Evolutionary conservation across 2,888 invertebrate genomes (phyloP).

Genomic region (Esperia sulphurella): DNA sequence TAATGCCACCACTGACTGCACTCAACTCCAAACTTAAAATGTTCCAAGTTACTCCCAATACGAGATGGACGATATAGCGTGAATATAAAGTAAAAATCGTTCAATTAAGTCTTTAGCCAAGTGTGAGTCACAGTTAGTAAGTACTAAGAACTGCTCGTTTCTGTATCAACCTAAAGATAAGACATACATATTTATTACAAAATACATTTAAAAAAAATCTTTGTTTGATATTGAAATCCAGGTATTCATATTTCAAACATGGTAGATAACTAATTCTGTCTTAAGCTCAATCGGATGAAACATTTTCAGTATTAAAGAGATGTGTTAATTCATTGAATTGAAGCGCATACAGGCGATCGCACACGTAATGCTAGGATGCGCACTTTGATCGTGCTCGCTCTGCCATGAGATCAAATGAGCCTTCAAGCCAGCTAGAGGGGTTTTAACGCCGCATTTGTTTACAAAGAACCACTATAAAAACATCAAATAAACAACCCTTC

Average conservation of each 20-base stretch:
- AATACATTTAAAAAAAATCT: no score
- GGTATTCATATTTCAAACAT: no score
- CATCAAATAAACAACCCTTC: slow-evolving; percentile 13
- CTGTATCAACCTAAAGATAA: background rate
- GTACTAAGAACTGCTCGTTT: background rate
- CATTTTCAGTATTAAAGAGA: slow-evolving; percentile 39
- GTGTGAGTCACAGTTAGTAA: background rate
- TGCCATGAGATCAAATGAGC: slow-evolving; percentile 67
- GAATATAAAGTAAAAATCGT: slow-evolving; percentile 11
- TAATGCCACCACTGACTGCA: slow-evolving; percentile 62
- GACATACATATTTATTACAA: no score
- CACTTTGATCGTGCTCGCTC: slow-evolving; percentile 71
- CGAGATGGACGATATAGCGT: slow-evolving; percentile 37
- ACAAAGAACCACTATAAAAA: slow-evolving; percentile 25
- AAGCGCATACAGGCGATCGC: slow-evolving; percentile 56
- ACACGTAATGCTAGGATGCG: slow-evolving; percentile 44
- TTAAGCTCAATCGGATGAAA: slow-evolving; percentile 7
- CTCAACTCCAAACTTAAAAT: slow-evolving; percentile 61
- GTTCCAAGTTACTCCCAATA: slow-evolving; percentile 52
- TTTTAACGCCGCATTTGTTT: slow-evolving; percentile 32
- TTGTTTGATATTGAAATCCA: no score
- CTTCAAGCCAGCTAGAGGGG: slow-evolving; percentile 40
- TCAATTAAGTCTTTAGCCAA: no score
- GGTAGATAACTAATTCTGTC: background rate
- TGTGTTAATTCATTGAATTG: slow-evolving; percentile 65